A percentile compares a stretch with the other conserved stretches of the same genome.
Evolutionary conservation across 1,140 invertebrate genomes (phyloP).

Genomic region (Hycleus cichorii): DNA sequence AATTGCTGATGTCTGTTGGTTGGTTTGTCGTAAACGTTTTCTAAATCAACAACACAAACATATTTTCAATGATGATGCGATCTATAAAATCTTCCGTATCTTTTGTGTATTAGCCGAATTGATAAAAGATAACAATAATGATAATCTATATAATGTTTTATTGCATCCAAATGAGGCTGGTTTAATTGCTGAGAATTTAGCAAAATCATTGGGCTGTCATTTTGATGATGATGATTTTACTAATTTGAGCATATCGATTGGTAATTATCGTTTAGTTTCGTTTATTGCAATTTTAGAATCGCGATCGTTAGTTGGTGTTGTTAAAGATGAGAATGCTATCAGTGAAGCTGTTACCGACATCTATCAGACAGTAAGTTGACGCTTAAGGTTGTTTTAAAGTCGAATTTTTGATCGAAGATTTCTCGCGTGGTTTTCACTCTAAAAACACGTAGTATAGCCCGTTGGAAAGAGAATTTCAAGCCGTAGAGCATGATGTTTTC

Average conservation of each 20-base stretch:
- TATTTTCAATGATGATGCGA: constrained; percentile 54
- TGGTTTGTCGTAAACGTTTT: constrained; percentile 56
- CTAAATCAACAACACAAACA: constrained; percentile 38
- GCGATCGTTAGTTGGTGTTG: constrained; percentile 51
- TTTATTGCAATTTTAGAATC: constrained; percentile 67
- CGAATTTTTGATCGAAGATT: too few species aligned
- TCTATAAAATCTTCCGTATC: constrained; percentile 69
- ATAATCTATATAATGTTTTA: constrained; percentile 47
- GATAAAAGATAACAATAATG: constrained; percentile 39
- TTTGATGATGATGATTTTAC: constrained; percentile 63
- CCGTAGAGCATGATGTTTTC: too few species aligned
- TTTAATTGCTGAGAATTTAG: constrained; percentile 55
- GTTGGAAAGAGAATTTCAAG: too few species aligned
- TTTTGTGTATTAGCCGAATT: constrained; percentile 70
- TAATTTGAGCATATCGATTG: constrained; percentile 54
- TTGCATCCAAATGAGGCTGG: constrained; percentile 59
- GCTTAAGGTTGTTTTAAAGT: too few species aligned
- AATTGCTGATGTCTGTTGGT: constrained; percentile 65
- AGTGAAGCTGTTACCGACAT: constrained; percentile 66
- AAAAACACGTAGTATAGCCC: too few species aligned
- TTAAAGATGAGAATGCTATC: constrained; percentile 54
- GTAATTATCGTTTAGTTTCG: constrained; percentile 54
- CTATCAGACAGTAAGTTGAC: constrained; percentile 49
- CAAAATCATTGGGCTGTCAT: constrained; percentile 54
- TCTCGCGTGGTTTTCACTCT: too few species aligned